Conservation (phyloP, 2,113 vertebrate species). For the Colaptes auratus region DNA sequence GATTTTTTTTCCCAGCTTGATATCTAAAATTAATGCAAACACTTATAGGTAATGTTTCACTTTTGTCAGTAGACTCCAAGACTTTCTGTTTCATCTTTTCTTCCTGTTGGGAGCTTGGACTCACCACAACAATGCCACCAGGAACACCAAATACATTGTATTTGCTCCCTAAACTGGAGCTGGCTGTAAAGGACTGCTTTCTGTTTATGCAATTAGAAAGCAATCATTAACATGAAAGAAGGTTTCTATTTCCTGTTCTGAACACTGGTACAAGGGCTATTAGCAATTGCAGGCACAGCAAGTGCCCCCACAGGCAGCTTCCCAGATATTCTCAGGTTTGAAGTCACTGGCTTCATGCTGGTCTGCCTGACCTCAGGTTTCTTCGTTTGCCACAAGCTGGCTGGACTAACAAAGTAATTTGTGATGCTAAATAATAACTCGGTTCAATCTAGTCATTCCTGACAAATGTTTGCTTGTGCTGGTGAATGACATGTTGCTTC, state of each 20-base stretch:
- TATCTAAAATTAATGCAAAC: neutral
- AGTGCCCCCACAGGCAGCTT: neutral
- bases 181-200: slow-evolving; percentile 5
- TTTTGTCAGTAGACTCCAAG: neutral
- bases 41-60: neutral
- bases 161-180: neutral
- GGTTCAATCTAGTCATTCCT: slow-evolving; percentile 34
- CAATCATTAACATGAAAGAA: slow-evolving; percentile 40
- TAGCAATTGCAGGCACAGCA: slow-evolving; percentile 53
- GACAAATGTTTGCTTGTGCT: slow-evolving; percentile 19
- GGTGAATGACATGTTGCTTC: slow-evolving; percentile 36
- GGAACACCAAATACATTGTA: neutral
- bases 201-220: slow-evolving; percentile 19
- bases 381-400: neutral
- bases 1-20: neutral
- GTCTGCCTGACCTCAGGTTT: neutral
- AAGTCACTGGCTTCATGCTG: neutral
- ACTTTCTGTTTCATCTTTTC: neutral
- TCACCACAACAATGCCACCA: neutral
- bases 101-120: neutral
- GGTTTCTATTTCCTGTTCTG: slow-evolving; percentile 51
- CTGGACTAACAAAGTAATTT: slow-evolving; percentile 32
- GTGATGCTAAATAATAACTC: slow-evolving; percentile 36
- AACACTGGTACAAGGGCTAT: neutral
- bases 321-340: slow-evolving; percentile 9